phyloP scores from a whole-genome alignment of 2,888 invertebrate species.

The Eueremaeus valkanovi region DNA sequence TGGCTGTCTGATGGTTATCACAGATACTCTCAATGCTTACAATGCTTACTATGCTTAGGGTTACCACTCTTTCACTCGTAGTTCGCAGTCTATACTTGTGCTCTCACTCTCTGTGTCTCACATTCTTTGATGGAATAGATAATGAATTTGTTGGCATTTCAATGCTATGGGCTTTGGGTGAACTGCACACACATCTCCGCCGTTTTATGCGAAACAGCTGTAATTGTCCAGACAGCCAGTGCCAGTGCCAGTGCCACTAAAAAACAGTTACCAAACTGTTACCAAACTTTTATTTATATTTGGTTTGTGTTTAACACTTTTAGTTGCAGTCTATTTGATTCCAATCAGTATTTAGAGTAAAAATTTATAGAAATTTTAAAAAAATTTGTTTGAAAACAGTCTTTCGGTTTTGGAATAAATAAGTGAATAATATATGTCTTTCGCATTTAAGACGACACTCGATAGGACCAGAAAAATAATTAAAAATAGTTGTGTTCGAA shows the following conservation, averaged over 20 bases:
- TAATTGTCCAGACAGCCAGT: constrained; percentile 30
- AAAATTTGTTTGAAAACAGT: too few relatives aligned
- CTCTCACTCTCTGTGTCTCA: constrained; percentile 5
- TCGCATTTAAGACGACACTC: background rate
- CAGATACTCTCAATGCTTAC: constrained; percentile 29
- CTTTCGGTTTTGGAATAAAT: background rate
- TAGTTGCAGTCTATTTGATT: too few relatives aligned
- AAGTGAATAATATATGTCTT: background rate
- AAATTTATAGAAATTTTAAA: too few relatives aligned
- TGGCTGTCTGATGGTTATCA: constrained; percentile 27
- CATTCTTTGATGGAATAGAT: constrained; percentile 33
- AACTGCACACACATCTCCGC: background rate
- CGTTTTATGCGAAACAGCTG: constrained; percentile 34
- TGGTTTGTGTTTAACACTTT: background rate
- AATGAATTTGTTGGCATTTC: constrained; percentile 35
- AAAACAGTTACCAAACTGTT: background rate
- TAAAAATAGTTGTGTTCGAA: background rate
- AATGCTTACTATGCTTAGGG: constrained; percentile 4
- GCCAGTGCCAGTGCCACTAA: background rate
- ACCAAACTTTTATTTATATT: background rate
- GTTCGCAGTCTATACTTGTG: background rate
- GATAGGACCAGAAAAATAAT: background rate
- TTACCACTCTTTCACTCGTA: constrained; percentile 22
- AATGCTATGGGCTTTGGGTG: constrained; percentile 24
- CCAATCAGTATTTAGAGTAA: too few relatives aligned